These are phyloP conservation scores for Microchrysa polita DNA, from an alignment of 2,888 invertebrate genomes.

Conservation along the genomic window DNA sequence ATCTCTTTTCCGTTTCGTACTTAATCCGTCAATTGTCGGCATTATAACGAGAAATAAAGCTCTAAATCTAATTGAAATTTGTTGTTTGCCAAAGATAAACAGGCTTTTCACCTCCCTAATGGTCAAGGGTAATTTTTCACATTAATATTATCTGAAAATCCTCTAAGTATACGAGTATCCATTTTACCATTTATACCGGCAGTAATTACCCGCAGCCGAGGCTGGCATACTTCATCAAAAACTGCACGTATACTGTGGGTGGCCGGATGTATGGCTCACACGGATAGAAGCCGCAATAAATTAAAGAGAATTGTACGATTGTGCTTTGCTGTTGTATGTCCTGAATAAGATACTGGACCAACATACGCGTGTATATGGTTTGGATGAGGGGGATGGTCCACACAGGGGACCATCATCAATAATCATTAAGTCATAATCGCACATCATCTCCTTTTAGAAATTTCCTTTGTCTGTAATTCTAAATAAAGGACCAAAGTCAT, in stretches of 20 bases:
- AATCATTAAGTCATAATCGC: constrained; percentile 49
- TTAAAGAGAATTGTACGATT: constrained; percentile 7
- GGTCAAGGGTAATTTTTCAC: constrained; percentile 47
- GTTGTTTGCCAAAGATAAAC: constrained; percentile 41
- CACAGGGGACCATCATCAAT: constrained; percentile 42
- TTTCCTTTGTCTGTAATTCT: constrained; percentile 18
- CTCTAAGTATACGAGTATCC: constrained; percentile 38
- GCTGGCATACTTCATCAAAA: constrained; percentile 18
- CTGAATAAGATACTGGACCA: not conserved
- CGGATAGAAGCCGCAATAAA: constrained; percentile 11
- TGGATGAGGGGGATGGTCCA: not conserved
- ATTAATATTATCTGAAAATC: constrained; percentile 48
- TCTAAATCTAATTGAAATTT: constrained; percentile 42
- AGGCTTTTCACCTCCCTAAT: not conserved
- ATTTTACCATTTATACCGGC: constrained; percentile 37
- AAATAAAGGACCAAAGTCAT: not conserved
- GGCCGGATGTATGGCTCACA: not conserved
- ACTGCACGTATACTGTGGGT: constrained; percentile 21
- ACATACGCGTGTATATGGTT: not conserved
- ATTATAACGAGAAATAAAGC: not conserved
- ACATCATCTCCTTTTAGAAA: constrained; percentile 45
- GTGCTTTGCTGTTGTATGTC: constrained; percentile 1
- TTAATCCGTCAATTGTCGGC: no score
- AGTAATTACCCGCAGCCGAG: constrained; percentile 44
- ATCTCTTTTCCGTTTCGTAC: no score